Percentiles rank a stretch among this genome's conserved stretches.
phyloP scores from a whole-genome alignment of 2,888 invertebrate genomes.

The Apotomis betuletana region DNA sequence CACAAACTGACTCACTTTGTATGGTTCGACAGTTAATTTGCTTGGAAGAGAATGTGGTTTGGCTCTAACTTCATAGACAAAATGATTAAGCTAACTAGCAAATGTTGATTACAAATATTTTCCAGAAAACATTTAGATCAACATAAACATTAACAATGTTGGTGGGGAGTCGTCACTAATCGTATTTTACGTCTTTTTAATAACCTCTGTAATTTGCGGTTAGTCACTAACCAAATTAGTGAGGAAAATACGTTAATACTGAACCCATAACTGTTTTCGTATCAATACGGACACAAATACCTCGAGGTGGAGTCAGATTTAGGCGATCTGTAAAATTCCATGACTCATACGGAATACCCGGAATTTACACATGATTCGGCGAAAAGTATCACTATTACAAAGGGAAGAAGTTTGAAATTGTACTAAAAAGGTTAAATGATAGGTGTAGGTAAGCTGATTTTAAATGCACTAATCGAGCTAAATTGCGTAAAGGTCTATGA shows the following conservation, averaged over 20 bases:
- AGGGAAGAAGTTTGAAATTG: too few species aligned
- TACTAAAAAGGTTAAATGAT: too few species aligned
- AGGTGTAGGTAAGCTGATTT: too few species aligned
- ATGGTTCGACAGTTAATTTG: too few species aligned
- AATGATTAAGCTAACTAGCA: neutral
- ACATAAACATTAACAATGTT: constrained; percentile 11
- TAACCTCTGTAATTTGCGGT: constrained; percentile 21
- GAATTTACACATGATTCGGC: too few species aligned
- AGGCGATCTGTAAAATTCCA: constrained; percentile 14
- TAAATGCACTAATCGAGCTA: too few species aligned
- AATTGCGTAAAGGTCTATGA: too few species aligned
- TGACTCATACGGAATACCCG: neutral
- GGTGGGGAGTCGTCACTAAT: constrained; percentile 5
- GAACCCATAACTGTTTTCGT: neutral
- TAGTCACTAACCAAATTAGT: constrained; percentile 7
- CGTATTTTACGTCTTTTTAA: constrained; percentile 2
- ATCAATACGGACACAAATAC: neutral
- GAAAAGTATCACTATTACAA: too few species aligned
- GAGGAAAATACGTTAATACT: constrained; percentile 9
- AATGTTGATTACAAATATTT: neutral
- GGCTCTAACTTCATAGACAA: neutral
- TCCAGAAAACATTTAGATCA: constrained; percentile 1
- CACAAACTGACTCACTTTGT: too few species aligned
- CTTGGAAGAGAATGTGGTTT: too few species aligned
- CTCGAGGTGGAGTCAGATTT: constrained; percentile 1